These are phyloP conservation scores for Boloria euphrosyne DNA, from an alignment of 2,888 invertebrate species.

Conservation along the genomic window DNA sequence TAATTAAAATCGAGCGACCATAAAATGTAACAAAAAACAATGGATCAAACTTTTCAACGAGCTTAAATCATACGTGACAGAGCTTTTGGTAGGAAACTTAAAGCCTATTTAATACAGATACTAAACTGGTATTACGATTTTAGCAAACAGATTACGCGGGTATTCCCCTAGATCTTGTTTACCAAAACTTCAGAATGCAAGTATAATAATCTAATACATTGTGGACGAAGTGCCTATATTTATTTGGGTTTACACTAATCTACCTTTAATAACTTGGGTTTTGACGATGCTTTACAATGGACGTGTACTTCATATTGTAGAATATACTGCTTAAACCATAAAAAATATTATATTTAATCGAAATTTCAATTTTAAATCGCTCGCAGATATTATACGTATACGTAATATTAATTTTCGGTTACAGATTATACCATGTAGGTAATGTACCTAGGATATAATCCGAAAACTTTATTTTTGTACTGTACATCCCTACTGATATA, in stretches of 20 bases:
- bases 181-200: conserved; percentile 22
- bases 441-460: no score
- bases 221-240: conserved; percentile 9
- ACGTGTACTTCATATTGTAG: background rate
- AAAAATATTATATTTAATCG: no score
- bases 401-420: no score
- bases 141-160: conserved; percentile 33
- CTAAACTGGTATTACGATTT: conserved; percentile 13
- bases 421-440: no score
- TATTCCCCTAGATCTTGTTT: conserved; percentile 29
- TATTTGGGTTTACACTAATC: conserved; percentile 12
- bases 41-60: conserved; percentile 8
- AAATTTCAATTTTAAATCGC: no score
- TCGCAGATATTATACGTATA: no score
- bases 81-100: conserved; percentile 29
- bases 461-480: no score
- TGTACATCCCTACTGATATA: no score
- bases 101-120: conserved; percentile 31
- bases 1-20: no score
- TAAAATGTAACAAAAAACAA: background rate
- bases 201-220: conserved; percentile 11
- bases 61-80: conserved; percentile 14
- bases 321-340: background rate
- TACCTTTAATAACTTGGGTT: conserved; percentile 2
- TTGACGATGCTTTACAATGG: background rate